Conservation (phyloP, 2,113 vertebrate species). For the Myxocyprinus asiaticus region DNA sequence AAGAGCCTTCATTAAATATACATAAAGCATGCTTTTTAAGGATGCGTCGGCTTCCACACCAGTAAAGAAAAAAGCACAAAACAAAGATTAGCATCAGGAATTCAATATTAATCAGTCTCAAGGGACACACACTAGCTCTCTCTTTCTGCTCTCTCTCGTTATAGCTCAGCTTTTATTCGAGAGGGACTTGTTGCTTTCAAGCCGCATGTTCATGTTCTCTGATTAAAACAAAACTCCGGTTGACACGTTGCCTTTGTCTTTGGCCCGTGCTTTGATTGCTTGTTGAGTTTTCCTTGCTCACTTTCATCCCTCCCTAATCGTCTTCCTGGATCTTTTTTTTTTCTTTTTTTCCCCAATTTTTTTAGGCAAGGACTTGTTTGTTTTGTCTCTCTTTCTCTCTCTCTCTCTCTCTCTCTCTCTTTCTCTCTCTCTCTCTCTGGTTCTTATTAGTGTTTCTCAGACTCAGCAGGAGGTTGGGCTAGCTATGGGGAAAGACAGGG, state of each 20-base stretch:
- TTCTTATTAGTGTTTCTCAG: constrained; percentile 30
- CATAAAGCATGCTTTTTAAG: constrained; percentile 55
- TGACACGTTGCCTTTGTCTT: constrained; percentile 41
- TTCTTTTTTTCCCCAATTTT: neutral
- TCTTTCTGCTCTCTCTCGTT: neutral
- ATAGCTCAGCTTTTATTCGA: constrained; percentile 49
- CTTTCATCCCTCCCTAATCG: constrained; percentile 43
- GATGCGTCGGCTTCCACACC: constrained; percentile 54
- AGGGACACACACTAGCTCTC: constrained; percentile 38
- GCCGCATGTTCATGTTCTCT: constrained; percentile 48
- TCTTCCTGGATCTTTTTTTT: constrained; percentile 18
- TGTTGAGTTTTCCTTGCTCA: constrained; percentile 35
- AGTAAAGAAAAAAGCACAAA: constrained; percentile 56
- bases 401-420: neutral
- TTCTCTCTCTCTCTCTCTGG: constrained; percentile 6
- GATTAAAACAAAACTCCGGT: constrained; percentile 56
- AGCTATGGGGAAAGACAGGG: constrained; percentile 22
- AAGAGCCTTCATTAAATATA: constrained; percentile 58
- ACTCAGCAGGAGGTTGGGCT: constrained; percentile 32
- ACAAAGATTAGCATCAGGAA: constrained; percentile 62
- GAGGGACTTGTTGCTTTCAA: constrained; percentile 54
- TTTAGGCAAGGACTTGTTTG: constrained; percentile 20
- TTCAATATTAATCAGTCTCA: constrained; percentile 62
- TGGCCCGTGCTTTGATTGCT: constrained; percentile 51
- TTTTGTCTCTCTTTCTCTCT: neutral